phyloP scores from a whole-genome alignment of 2,888 invertebrate species.

The Brachypalpus laphriformis region DNA sequence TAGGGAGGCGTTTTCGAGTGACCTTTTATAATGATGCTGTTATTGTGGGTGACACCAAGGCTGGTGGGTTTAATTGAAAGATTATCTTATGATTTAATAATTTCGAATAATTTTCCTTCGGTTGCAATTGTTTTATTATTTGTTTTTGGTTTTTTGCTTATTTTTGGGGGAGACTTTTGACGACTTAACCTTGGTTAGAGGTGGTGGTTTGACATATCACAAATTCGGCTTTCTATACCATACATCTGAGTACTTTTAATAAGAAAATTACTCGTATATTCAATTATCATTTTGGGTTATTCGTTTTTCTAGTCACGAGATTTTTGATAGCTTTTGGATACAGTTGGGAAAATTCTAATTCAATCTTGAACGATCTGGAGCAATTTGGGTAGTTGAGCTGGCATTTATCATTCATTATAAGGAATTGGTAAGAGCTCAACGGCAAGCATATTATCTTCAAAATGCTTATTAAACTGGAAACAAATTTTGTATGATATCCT shows the following conservation, averaged over 20 bases:
- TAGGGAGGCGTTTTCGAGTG: constrained; percentile 51
- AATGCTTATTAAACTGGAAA: no score
- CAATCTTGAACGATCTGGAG: not conserved
- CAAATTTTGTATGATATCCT: no score
- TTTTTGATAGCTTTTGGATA: not conserved
- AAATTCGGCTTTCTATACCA: no score
- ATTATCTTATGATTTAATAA: constrained; percentile 68
- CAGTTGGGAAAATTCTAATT: no score
- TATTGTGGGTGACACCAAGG: constrained; percentile 25
- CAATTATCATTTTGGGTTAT: not conserved
- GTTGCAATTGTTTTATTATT: constrained; percentile 23
- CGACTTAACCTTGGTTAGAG: constrained; percentile 24
- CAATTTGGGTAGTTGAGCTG: not conserved
- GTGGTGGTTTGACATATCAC: not conserved
- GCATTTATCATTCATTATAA: not conserved
- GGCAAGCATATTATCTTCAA: no score
- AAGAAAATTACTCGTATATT: not conserved
- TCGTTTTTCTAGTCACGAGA: not conserved
- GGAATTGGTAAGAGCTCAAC: not conserved
- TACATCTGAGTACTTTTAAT: no score
- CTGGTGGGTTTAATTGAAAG: constrained; percentile 55
- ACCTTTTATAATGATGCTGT: constrained; percentile 51
- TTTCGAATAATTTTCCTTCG: constrained; percentile 43
- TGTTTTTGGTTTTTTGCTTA: not conserved
- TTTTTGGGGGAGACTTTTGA: not conserved